These are phyloP conservation scores for Nomada fucata DNA, from an alignment of 2,888 invertebrate genomes.

Conservation along the genomic window DNA sequence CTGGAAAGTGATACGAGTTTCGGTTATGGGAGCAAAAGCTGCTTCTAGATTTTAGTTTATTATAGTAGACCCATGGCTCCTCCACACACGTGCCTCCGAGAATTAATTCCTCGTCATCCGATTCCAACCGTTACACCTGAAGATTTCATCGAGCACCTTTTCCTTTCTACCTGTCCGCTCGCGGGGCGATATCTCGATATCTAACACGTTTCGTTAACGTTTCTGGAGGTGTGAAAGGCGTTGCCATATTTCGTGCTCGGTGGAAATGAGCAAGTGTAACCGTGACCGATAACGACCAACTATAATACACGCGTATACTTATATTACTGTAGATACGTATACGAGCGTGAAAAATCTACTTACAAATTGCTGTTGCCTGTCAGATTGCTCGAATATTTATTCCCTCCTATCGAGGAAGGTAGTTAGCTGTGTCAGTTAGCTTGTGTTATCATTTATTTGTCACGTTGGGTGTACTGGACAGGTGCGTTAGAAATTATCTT, in stretches of 20 bases:
- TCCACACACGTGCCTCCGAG: constrained; percentile 54
- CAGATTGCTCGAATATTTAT: too few relatives aligned
- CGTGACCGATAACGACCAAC: neutral
- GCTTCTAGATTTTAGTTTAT: constrained; percentile 65
- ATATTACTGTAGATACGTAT: too few relatives aligned
- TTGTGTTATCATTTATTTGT: too few relatives aligned
- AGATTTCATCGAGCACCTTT: constrained; percentile 59
- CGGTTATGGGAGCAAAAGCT: constrained; percentile 51
- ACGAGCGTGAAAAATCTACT: too few relatives aligned
- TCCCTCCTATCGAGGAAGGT: too few relatives aligned
- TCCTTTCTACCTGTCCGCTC: constrained; percentile 68
- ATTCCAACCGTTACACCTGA: constrained; percentile 71
- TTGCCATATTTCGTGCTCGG: constrained; percentile 21
- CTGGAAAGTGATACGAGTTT: neutral
- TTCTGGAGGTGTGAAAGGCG: constrained; percentile 33
- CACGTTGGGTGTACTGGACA: too few relatives aligned
- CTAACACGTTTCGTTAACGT: constrained; percentile 49
- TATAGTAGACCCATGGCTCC: constrained; percentile 42
- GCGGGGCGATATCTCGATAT: constrained; percentile 70
- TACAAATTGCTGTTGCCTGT: too few relatives aligned
- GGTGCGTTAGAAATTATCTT: too few relatives aligned
- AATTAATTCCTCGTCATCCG: constrained; percentile 68
- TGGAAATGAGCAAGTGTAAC: neutral
- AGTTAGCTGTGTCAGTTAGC: too few relatives aligned
- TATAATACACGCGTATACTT: neutral